Percentiles rank a stretch among this genome's conserved stretches.
Evolutionary conservation across 2,888 invertebrate species (phyloP).

Genomic region (Omphaloscelis lunosa): DNA sequence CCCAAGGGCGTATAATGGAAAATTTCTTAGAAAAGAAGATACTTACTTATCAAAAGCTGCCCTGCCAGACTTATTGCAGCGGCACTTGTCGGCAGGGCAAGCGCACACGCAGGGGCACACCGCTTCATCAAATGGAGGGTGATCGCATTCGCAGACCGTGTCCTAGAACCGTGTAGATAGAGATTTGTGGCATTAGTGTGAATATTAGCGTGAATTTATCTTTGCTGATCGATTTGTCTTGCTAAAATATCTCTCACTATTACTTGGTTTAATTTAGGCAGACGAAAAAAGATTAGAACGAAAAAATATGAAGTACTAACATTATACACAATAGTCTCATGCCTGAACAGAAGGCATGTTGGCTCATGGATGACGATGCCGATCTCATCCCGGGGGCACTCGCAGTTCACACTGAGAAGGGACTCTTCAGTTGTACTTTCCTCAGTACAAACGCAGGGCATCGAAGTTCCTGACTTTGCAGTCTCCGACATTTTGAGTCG

Average conservation of each 20-base stretch:
- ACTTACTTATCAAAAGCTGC: conserved; percentile 82
- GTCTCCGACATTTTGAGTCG: conserved; percentile 67
- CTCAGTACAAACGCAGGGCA: conserved; percentile 75
- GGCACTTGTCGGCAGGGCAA: conserved; percentile 77
- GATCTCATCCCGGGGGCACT: conserved; percentile 80
- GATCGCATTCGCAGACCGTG: conserved; percentile 73
- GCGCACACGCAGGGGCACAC: conserved; percentile 77
- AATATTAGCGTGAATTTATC: background rate
- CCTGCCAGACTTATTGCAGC: conserved; percentile 78
- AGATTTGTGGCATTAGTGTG: too few species aligned
- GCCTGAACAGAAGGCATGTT: conserved; percentile 79
- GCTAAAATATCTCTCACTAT: too few species aligned
- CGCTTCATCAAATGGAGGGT: conserved; percentile 70
- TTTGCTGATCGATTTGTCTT: too few species aligned
- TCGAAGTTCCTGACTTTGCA: conserved; percentile 56
- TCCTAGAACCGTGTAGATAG: conserved; percentile 69
- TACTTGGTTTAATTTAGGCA: too few species aligned
- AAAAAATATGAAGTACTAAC: conserved; percentile 67
- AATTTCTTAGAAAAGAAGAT: background rate
- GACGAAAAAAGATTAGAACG: background rate
- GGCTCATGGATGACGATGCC: conserved; percentile 80
- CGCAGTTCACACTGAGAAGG: conserved; percentile 71
- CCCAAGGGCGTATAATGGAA: background rate
- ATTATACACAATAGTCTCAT: conserved; percentile 79
- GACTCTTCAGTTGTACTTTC: conserved; percentile 66